Base-by-base conservation (phyloP, 2,888 invertebrate species). In the Agrilus cyanescens region DNA sequence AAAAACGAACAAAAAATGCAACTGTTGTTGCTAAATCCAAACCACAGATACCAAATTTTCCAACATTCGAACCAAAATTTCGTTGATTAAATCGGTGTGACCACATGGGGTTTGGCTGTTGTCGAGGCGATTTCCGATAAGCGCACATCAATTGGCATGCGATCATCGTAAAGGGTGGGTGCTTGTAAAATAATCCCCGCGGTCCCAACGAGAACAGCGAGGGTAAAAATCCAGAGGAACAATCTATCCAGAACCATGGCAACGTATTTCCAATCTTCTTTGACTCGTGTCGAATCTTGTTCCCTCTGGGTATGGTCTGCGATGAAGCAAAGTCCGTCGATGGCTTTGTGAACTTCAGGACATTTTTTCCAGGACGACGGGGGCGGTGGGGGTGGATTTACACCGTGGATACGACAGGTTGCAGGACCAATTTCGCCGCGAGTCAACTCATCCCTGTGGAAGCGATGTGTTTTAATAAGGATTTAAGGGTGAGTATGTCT, bases 251-350 rank as follows among this genome's bases (percentile, higher is more conserved):
- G 75, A 53, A 96, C 95, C 90, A 95, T 93, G 50, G 95, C 95
- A 55, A 96, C 94, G 70, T 91, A 96, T 68, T 96, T 96, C 96
- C 96, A 96, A 74, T 96, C 95, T 73, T 95, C 93, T 70, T 89
- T 89, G 54, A 90, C 90, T 75, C 86, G 78, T 41, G 87, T 88
- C 45, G 89, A 87, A 64, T 91, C 90, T 68, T 91, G 89, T 67
- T 90, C 90, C 60, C 88, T 80, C 59, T 86, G 82, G 44, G 89
- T 90, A 67, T 91, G 90, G 67, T 91, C 90, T 38, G 91, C 91
- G 59, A 91, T 91, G 65, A 88, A 91, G 59, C 85, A 79, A 53
- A 91, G 88, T 51, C 90, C 90, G 65, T 90, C 89, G 66, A 90
- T 89, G 57, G 91, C 91, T 67, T 89, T 89, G 69, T 87, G 85